Conservation (phyloP, 2,113 vertebrate species). For the Coreoperca whiteheadi region DNA sequence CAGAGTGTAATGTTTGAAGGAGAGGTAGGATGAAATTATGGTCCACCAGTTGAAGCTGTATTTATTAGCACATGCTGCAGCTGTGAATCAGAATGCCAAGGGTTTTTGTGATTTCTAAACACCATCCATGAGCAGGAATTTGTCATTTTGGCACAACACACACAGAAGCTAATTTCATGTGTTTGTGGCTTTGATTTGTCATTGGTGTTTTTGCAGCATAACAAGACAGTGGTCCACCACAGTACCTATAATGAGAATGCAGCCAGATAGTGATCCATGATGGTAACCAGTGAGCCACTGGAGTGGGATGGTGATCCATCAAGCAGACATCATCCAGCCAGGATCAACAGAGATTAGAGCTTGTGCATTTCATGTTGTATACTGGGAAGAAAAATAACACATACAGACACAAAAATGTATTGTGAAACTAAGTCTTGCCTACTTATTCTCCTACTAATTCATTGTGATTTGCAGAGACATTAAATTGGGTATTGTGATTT, state of each 20-base stretch:
- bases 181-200: slow-evolving; percentile 48
- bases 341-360: slow-evolving; percentile 34
- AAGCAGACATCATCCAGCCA: slow-evolving; percentile 39
- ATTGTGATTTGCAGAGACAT: background rate
- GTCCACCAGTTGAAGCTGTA: slow-evolving; percentile 6
- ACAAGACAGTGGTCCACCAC: slow-evolving; percentile 52
- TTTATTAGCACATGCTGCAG: background rate
- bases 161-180: slow-evolving; percentile 37
- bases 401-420: background rate
- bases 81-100: background rate
- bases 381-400: background rate
- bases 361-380: background rate
- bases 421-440: background rate
- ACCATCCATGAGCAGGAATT: background rate
- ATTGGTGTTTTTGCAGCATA: slow-evolving; percentile 46
- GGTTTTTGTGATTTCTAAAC: background rate
- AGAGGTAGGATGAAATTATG: slow-evolving; percentile 17
- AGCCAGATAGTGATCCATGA: slow-evolving; percentile 59
- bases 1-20: slow-evolving; percentile 12
- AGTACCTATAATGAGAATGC: slow-evolving; percentile 53
- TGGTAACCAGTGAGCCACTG: slow-evolving; percentile 47
- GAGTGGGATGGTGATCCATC: slow-evolving; percentile 59
- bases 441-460: background rate
- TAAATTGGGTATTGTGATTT: background rate
- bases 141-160: slow-evolving; percentile 16